Evolutionary conservation across 2,888 invertebrate species (phyloP).

Genomic region (Mythimna loreyi): DNA sequence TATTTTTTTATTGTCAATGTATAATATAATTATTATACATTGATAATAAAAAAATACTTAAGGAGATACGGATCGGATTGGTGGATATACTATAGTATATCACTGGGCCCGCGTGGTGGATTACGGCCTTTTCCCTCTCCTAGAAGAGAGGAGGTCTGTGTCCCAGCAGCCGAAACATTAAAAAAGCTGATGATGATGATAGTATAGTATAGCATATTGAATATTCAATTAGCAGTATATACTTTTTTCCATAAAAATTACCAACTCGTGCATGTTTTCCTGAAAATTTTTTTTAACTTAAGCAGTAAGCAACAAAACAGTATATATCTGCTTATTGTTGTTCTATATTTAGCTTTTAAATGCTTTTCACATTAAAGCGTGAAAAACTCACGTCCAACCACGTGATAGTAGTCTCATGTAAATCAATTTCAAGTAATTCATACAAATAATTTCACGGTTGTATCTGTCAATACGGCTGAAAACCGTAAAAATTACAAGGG

Average conservation of each 20-base stretch:
- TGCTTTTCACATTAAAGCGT: not conserved
- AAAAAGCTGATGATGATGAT: no score
- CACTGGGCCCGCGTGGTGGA: no score
- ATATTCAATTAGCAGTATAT: not conserved
- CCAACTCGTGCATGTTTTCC: not conserved
- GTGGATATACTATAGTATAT: no score
- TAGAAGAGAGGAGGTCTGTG: no score
- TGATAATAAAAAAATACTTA: no score
- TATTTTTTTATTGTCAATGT: no score
- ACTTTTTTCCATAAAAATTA: not conserved
- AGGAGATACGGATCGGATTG: no score
- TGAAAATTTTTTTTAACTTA: not conserved
- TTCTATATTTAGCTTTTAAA: constrained; percentile 1
- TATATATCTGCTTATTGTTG: not conserved
- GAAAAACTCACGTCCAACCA: not conserved
- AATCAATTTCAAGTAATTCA: no score
- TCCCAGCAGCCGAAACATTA: no score
- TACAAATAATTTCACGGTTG: constrained; percentile 15
- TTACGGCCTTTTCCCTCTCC: no score
- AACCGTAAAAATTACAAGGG: not conserved
- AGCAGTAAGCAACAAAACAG: not conserved
- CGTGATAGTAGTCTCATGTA: not conserved
- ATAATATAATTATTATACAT: no score
- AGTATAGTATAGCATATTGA: no score
- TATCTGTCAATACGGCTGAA: constrained; percentile 7